Base-by-base conservation (phyloP, 2,888 invertebrate genomes). In the Erebia aethiops region DNA sequence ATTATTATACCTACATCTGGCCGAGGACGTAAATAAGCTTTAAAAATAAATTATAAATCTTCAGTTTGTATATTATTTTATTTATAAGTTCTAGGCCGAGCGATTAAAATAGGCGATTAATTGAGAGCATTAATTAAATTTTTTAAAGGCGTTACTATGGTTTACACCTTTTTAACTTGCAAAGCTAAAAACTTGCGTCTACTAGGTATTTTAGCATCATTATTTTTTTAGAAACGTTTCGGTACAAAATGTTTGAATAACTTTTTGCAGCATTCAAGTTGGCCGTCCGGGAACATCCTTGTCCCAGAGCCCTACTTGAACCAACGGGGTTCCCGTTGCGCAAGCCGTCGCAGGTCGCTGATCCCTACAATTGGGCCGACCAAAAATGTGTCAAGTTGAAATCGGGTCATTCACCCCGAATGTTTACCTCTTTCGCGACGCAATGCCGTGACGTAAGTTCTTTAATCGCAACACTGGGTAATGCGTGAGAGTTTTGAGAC, bases 361-460 rank as follows among this genome's bases (percentile, higher is more conserved):
- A 86, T 89, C 89, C 87, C 87, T 81, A 86, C 88, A 90, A 91
- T 87, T 89, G 91, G 90, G 88, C 86, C 89, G 84, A 81, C 88
- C 87, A 88, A 90, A 92, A 92, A 92, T 92, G 91, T 93, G 93
- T 92, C 93, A 93, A 93, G 93, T 93, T 92, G 91, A 92, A 90
- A 82, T 81, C 82, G 82, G 91, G 89, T 84, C 91, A 84, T 87
- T 89, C 87, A 92, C 90, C 92, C 84, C 77, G 79, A 66, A 74
- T 85, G 85, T 89, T 85, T 84, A 84, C 85, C 82, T 86, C 88
- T 83, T 86, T 84, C 79, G 84, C 82, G 81, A 82, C 78, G 81
- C 77, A 71, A 70, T 68, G 70, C 68, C 74, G 75, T 72, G 72
- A 72, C 71, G 73, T 69, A 67, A 68, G 16, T 68, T 63, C 52